Conservation (phyloP, 2,888 invertebrate species). For the Leucophora obtusa region DNA sequence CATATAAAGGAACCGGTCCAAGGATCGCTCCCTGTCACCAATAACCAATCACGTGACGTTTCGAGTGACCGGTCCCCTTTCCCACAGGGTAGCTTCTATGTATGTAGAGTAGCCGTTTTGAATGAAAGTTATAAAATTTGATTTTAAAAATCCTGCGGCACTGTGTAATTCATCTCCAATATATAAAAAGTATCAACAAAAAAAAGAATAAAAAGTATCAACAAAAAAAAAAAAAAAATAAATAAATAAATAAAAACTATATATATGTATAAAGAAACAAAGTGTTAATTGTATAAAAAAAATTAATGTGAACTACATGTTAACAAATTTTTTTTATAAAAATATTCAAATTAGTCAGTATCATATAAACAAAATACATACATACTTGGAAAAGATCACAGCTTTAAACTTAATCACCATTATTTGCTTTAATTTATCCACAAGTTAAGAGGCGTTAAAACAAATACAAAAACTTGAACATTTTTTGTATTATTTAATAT, state of each 20-base stretch:
- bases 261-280: neutral
- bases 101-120: too few species aligned
- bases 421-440: neutral
- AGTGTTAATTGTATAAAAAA: neutral
- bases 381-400: conserved; percentile 7
- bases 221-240: too few species aligned
- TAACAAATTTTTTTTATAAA: neutral
- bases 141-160: neutral
- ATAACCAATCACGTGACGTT: too few species aligned
- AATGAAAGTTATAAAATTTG: too few species aligned
- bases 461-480: conserved; percentile 2
- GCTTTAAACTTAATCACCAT: neutral
- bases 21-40: too few species aligned
- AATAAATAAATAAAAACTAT: too few species aligned
- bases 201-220: too few species aligned
- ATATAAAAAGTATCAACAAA: too few species aligned
- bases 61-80: too few species aligned
- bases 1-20: too few species aligned
- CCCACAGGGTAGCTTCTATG: too few species aligned
- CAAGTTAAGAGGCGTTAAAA: conserved; percentile 19
- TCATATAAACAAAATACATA: conserved; percentile 13
- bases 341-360: conserved; percentile 29
- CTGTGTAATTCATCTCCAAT: neutral
- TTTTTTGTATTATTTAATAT: conserved; percentile 11
- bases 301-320: neutral